Percentiles rank a stretch among this genome's conserved stretches.
Conservation (phyloP, 2,113 vertebrate genomes). For the Morphnarchus princeps region DNA sequence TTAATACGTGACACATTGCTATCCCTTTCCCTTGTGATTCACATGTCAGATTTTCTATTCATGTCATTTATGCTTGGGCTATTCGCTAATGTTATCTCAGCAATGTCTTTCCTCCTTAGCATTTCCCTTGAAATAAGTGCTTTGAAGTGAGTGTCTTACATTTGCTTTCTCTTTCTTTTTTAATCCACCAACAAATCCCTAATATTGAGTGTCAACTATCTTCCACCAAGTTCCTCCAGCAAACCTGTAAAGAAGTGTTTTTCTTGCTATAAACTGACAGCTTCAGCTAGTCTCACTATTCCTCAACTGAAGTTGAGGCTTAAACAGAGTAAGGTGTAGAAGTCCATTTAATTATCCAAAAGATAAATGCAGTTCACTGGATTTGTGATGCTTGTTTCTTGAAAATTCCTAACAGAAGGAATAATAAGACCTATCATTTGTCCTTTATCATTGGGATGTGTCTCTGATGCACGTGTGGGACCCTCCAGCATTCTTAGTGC, state of each 20-base stretch:
- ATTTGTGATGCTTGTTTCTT: background rate
- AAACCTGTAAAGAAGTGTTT: background rate
- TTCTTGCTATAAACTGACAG: background rate
- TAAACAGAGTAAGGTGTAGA: background rate
- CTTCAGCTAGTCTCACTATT: background rate
- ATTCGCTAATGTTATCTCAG: background rate
- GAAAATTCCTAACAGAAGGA: background rate
- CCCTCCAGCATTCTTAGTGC: background rate
- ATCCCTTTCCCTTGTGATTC: background rate
- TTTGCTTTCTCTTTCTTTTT: background rate
- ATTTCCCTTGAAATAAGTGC: slow-evolving; percentile 19
- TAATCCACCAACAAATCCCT: background rate
- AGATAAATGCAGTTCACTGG: background rate
- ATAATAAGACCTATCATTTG: background rate
- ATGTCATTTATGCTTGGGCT: background rate
- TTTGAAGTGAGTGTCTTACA: slow-evolving; percentile 27
- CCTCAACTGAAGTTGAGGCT: background rate
- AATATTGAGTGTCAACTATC: background rate
- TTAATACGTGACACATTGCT: background rate
- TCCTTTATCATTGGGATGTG: background rate
- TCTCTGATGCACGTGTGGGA: background rate
- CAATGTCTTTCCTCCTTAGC: background rate
- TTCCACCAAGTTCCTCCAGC: background rate
- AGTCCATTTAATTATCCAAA: background rate
- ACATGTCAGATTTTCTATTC: background rate